A percentile compares a stretch with the other conserved stretches of the same genome.
phyloP scores from a whole-genome alignment of 2,888 invertebrate species.

The Empis livida region DNA sequence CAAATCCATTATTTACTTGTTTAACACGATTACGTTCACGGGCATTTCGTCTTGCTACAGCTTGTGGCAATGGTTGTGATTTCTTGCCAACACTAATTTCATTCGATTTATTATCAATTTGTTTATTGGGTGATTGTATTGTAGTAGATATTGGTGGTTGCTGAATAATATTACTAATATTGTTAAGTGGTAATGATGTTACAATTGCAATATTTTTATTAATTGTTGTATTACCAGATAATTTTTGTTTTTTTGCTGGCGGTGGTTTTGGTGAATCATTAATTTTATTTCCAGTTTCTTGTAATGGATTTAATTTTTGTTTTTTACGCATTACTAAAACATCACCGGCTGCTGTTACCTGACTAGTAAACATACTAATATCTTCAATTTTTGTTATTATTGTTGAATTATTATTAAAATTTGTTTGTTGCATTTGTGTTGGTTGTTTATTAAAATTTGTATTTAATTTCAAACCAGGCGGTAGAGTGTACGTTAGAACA shows the following conservation, averaged over 20 bases:
- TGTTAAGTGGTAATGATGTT: not conserved
- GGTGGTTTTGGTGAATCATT: constrained; percentile 4
- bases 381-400: constrained; percentile 30
- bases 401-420: constrained; percentile 8
- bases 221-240: not conserved
- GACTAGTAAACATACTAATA: constrained; percentile 26
- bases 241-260: constrained; percentile 11
- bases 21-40: constrained; percentile 86
- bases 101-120: not conserved
- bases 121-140: not conserved
- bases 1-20: constrained; percentile 85
- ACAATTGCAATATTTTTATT: not conserved
- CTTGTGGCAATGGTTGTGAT: constrained; percentile 54
- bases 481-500: constrained; percentile 25
- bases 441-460: constrained; percentile 5
- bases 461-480: constrained; percentile 19
- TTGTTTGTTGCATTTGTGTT: constrained; percentile 7
- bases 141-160: constrained; percentile 1
- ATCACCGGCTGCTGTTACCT: constrained; percentile 19
- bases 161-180: constrained; percentile 1
- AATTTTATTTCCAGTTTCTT: constrained; percentile 10
- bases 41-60: constrained; percentile 81
- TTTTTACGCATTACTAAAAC: constrained; percentile 14
- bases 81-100: constrained; percentile 15
- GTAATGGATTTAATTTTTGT: constrained; percentile 9